phyloP scores from a whole-genome alignment of 2,888 invertebrate genomes.

The Caenorhabditis becei region DNA sequence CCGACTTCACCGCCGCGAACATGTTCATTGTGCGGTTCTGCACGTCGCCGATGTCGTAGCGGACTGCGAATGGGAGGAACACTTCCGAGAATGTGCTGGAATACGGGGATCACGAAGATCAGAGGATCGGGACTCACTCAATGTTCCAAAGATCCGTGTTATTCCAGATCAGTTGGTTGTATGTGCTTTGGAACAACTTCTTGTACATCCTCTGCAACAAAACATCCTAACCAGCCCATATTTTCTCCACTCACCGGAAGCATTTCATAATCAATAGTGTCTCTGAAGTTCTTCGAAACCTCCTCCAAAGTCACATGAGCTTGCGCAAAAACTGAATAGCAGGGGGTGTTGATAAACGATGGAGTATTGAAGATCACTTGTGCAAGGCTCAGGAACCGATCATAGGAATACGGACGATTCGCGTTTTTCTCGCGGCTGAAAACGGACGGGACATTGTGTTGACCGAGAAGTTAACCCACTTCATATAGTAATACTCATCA shows the following conservation, averaged over 20 bases:
- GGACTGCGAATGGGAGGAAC: conserved; percentile 64
- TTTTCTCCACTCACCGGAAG: too few species aligned
- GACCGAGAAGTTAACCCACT: conserved; percentile 18
- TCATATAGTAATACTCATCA: conserved; percentile 57
- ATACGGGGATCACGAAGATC: too few species aligned
- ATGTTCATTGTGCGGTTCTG: conserved; percentile 39
- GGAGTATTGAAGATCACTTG: conserved; percentile 49
- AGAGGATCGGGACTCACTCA: conserved; percentile 7
- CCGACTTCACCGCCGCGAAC: conserved; percentile 52
- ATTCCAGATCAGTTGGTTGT: conserved; percentile 37
- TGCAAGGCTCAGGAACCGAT: conserved; percentile 54
- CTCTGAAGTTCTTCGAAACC: conserved; percentile 33
- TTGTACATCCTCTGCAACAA: too few species aligned
- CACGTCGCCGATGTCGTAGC: conserved; percentile 62
- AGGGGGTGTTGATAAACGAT: conserved; percentile 14
- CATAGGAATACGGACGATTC: conserved; percentile 33
- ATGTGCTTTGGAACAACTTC: conserved; percentile 36
- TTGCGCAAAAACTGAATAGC: conserved; percentile 50
- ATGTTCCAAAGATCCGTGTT: conserved; percentile 35
- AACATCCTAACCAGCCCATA: too few species aligned
- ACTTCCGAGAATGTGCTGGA: conserved; percentile 58
- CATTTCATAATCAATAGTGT: conserved; percentile 41
- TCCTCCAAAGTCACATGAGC: conserved; percentile 45
- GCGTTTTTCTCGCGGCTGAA: conserved; percentile 49
- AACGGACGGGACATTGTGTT: neutral